Conservation (phyloP, 1,140 invertebrate genomes). For the Tetramorium alpestre region DNA sequence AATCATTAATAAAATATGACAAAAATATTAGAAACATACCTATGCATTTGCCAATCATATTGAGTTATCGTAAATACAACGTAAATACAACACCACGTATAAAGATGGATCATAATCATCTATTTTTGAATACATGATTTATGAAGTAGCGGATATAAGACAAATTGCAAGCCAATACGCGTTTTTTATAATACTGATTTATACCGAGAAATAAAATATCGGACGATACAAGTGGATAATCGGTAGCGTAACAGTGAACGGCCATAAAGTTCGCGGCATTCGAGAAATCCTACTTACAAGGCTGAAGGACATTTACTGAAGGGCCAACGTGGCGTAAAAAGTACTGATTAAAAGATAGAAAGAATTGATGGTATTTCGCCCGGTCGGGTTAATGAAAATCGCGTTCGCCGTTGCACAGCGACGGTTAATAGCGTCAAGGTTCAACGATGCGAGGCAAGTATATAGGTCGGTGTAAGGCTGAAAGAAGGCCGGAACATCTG, state of each 20-base stretch:
- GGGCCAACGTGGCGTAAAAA: not conserved
- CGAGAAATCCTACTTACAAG: constrained; percentile 2
- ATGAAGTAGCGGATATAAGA: constrained; percentile 10
- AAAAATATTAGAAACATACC: not conserved
- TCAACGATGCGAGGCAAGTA: constrained; percentile 52
- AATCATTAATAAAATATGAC: not conserved
- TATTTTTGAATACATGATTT: constrained; percentile 27
- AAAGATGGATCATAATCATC: constrained; percentile 13
- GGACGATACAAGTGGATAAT: not conserved
- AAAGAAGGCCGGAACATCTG: constrained; percentile 50
- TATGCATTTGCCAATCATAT: not conserved
- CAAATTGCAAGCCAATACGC: not conserved
- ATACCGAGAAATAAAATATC: constrained; percentile 27
- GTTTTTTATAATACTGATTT: constrained; percentile 19
- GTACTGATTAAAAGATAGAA: constrained; percentile 33
- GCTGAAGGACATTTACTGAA: not conserved
- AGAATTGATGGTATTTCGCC: constrained; percentile 22
- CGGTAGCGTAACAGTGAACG: not conserved
- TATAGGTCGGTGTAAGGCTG: constrained; percentile 46
- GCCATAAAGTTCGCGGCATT: not conserved
- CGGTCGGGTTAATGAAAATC: constrained; percentile 51
- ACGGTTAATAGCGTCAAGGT: constrained; percentile 51
- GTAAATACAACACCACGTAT: not conserved
- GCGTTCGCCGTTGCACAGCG: constrained; percentile 21
- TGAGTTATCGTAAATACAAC: not conserved